These are phyloP conservation scores for Orthosia gothica DNA, from an alignment of 2,888 invertebrate species.

Conservation along the genomic window DNA sequence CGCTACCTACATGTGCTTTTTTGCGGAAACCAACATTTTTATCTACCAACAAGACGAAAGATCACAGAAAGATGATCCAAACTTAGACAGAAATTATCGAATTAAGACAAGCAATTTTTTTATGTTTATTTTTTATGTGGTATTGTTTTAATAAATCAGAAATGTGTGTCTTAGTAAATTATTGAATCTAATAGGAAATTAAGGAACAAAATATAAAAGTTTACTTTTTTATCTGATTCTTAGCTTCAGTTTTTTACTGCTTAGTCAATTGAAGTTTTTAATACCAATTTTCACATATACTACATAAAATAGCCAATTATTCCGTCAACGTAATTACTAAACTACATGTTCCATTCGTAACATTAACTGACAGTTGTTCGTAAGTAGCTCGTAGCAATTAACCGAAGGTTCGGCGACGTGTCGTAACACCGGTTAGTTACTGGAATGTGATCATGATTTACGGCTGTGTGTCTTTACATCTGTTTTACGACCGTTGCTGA, in stretches of 20 bases:
- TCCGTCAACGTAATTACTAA: constrained; percentile 26
- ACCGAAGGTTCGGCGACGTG: constrained; percentile 51
- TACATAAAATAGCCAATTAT: constrained; percentile 10
- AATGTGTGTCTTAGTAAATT: too few species aligned
- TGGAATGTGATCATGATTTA: constrained; percentile 66
- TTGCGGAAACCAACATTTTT: constrained; percentile 22
- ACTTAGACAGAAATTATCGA: not conserved
- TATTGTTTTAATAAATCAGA: too few species aligned
- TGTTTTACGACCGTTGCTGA: constrained; percentile 46
- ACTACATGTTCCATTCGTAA: constrained; percentile 33
- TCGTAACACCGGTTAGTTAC: constrained; percentile 53
- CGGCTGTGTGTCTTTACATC: constrained; percentile 48
- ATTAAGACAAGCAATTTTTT: too few species aligned
- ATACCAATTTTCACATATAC: not conserved
- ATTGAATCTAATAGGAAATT: not conserved
- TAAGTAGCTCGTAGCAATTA: constrained; percentile 43
- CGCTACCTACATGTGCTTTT: constrained; percentile 11
- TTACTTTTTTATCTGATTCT: not conserved
- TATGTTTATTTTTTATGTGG: not conserved
- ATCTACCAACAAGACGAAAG: constrained; percentile 1
- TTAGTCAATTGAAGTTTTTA: not conserved
- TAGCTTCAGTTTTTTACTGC: not conserved
- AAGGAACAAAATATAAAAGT: not conserved
- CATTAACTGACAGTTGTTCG: constrained; percentile 18
- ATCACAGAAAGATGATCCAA: constrained; percentile 1